A percentile compares a stretch with the other conserved stretches of the same genome.
phyloP scores from a whole-genome alignment of 2,888 invertebrate species.

The Sthenelais limicola region DNA sequence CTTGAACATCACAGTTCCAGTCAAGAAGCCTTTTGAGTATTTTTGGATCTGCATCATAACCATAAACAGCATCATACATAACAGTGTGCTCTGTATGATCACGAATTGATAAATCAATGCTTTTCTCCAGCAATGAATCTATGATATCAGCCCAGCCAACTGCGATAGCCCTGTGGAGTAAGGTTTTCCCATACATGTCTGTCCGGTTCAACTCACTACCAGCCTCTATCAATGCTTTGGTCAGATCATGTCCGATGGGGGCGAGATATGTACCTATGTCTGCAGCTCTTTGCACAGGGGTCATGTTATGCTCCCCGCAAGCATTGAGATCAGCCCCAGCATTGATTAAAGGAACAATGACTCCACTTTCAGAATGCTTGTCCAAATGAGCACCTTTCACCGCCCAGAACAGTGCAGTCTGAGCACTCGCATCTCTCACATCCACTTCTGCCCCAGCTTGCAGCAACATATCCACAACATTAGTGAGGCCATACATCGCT shows the following conservation, averaged over 20 bases:
- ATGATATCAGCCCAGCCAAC: conserved; percentile 19
- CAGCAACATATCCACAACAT: conserved; percentile 17
- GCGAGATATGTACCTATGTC: conserved; percentile 14
- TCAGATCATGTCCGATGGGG: conserved; percentile 10
- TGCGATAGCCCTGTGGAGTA: not conserved
- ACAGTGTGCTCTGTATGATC: conserved; percentile 3
- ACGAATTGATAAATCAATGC: not conserved
- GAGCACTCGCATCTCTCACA: not conserved
- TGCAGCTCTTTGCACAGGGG: conserved; percentile 8
- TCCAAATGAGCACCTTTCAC: conserved; percentile 12
- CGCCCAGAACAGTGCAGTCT: conserved; percentile 28
- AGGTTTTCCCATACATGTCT: conserved; percentile 27
- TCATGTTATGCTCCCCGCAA: conserved; percentile 15
- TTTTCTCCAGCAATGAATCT: not conserved
- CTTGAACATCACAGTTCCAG: conserved; percentile 19
- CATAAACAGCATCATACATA: conserved; percentile 3
- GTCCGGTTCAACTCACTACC: conserved; percentile 16
- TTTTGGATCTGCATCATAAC: not conserved
- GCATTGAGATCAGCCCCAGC: conserved; percentile 25
- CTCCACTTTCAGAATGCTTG: conserved; percentile 7
- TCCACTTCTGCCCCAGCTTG: conserved; percentile 7
- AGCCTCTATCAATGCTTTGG: not conserved
- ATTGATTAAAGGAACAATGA: conserved; percentile 2
- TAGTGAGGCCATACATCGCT: conserved; percentile 16
- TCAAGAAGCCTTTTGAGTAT: conserved; percentile 11